Conservation (phyloP, 2,888 invertebrate genomes). For the Apodemia hepburni region DNA sequence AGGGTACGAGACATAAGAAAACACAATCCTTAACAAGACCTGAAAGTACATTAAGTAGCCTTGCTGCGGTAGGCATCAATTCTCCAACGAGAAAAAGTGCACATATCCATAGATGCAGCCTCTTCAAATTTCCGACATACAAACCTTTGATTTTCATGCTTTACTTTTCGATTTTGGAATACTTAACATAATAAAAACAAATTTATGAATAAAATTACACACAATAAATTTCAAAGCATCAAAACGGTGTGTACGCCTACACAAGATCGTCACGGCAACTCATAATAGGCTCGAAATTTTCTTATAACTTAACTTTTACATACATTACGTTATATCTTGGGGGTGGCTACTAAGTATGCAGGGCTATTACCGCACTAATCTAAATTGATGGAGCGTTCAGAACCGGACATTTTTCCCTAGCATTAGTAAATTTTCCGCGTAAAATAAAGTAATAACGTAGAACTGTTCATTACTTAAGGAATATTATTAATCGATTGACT, state of each 20-base stretch:
- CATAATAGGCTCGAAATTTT: constrained; percentile 75
- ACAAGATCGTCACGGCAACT: constrained; percentile 55
- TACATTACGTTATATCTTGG: constrained; percentile 67
- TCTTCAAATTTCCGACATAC: too few species aligned
- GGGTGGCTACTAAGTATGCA: constrained; percentile 60
- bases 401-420: constrained; percentile 70
- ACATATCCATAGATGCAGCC: too few species aligned
- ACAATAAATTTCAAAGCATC: constrained; percentile 41
- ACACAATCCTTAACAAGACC: too few species aligned
- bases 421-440: constrained; percentile 75
- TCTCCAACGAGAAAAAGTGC: too few species aligned
- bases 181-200: too few species aligned
- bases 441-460: constrained; percentile 74
- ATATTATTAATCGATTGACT: constrained; percentile 18
- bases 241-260: constrained; percentile 36
- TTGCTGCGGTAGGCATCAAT: too few species aligned
- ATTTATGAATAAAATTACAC: background rate
- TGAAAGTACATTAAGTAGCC: too few species aligned
- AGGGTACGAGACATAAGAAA: too few species aligned
- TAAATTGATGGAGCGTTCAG: constrained; percentile 78
- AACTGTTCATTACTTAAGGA: constrained; percentile 71
- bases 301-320: constrained; percentile 71
- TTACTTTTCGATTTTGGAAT: too few species aligned
- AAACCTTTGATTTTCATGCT: too few species aligned
- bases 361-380: constrained; percentile 72